Evolutionary conservation across 2,888 invertebrate genomes (phyloP), one percentile per base, ranked within the genome.

Genomic region (Allygus modestus): DNA sequence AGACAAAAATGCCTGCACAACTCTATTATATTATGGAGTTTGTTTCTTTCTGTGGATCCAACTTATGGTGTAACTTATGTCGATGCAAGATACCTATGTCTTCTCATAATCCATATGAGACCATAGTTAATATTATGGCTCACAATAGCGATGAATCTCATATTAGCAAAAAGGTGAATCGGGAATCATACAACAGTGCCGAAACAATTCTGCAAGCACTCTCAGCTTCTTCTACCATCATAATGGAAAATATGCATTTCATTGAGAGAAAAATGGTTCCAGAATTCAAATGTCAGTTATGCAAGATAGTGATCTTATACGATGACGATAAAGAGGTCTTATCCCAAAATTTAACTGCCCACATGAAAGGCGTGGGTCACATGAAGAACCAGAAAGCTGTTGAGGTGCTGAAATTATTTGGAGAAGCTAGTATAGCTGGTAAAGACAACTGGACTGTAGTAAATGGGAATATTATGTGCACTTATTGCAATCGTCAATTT

Each of bases 381-480:
- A 31, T 58, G 1, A 79, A 58, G 23, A 79, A 54, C 37, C 31
- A 58, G 28, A 51, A 58, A 33, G 79, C 79, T 37, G 51, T 79
- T 37, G 58, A 79, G 33, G 58, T 58, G 0, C 51, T 79, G 20
- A 51, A 20, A 26, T 26, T 37, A 28, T 79, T 58, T 58, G 33
- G 58, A 33, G 79, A 79, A 58, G 51, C 51, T 20, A 51, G 58
- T 33, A n/a, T 79, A n/a, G 12, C 31, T 17, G 79, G 58, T 20
- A 79, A 54, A 20, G 79, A 79, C 20, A 51, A 20, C 28, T 79
- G 51, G 28, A 23, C 28, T 58, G 33, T 79, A 1, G 37, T 54
- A n/a, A 51, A 79, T n/a, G 79, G 79, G 26, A 79, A 58, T 37
- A 79, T 79, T n/a, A 28, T 37, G 26, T 79, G 79, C 37, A 79